These are phyloP conservation scores for Zelostemma sp. DNA, from an alignment of 1,140 invertebrate genomes.

Conservation along the genomic window DNA sequence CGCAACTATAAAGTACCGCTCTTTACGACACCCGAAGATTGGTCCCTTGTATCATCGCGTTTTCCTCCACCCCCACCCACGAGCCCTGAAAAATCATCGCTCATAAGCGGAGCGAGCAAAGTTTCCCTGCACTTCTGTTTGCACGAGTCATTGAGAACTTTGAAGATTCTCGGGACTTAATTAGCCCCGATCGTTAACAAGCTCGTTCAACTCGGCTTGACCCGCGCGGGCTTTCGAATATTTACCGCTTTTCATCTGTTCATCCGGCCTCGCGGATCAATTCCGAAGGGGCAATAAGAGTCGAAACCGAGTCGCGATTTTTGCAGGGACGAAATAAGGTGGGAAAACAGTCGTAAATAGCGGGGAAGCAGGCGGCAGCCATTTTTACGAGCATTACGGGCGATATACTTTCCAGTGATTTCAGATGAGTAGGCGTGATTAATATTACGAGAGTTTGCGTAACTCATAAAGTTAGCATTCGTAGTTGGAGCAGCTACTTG, in stretches of 20 bases:
- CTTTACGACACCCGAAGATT: neutral
- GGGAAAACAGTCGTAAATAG: constrained; percentile 60
- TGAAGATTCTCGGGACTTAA: constrained; percentile 1
- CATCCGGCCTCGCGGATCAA: constrained; percentile 28
- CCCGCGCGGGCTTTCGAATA: constrained; percentile 10
- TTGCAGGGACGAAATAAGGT: constrained; percentile 32
- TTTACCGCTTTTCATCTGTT: constrained; percentile 36
- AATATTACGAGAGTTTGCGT: constrained; percentile 68
- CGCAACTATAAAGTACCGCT: no score
- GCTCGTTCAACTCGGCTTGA: neutral
- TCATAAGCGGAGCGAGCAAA: neutral
- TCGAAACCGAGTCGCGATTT: constrained; percentile 20
- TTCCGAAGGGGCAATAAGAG: constrained; percentile 18
- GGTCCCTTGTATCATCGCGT: neutral
- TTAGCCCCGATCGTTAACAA: neutral
- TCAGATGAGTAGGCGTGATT: constrained; percentile 64
- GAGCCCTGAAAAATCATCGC: neutral
- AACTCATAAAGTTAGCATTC: constrained; percentile 67
- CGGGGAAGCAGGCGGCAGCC: constrained; percentile 30
- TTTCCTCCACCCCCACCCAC: neutral
- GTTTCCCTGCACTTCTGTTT: neutral
- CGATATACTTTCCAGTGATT: constrained; percentile 53
- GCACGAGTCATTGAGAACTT: constrained; percentile 1
- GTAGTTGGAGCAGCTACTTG: constrained; percentile 37
- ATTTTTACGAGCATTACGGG: constrained; percentile 59